These are phyloP conservation scores for Lepidothrix coronata DNA, from an alignment of 2,113 vertebrate genomes.

Conservation along the genomic window DNA sequence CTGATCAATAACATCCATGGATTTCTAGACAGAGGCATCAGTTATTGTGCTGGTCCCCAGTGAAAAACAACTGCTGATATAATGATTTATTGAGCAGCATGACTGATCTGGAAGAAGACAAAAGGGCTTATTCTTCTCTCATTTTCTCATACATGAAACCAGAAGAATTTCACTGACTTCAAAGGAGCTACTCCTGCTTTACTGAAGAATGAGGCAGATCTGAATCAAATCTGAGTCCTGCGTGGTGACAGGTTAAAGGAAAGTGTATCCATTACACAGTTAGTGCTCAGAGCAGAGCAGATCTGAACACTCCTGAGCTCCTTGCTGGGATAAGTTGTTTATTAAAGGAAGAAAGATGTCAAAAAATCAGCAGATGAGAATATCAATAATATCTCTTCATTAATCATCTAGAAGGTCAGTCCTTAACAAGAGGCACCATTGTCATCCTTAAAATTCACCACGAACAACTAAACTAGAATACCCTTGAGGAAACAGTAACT, in stretches of 20 bases:
- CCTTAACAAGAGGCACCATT: background rate
- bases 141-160: slow-evolving; percentile 28
- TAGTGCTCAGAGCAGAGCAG: background rate
- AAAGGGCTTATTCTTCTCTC: slow-evolving; percentile 31
- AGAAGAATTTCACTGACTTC: slow-evolving; percentile 47
- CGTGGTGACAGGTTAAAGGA: background rate
- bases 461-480: background rate
- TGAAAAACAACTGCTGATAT: slow-evolving; percentile 43
- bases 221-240: slow-evolving; percentile 1
- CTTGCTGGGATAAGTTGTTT: background rate
- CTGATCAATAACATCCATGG: background rate
- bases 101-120: slow-evolving; percentile 26
- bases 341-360: background rate
- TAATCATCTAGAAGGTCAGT: background rate
- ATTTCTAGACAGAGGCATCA: slow-evolving; percentile 10
- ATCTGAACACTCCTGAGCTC: background rate
- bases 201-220: background rate
- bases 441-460: background rate
- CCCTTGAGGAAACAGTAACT: slow-evolving; percentile 13
- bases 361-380: slow-evolving; percentile 33
- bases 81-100: slow-evolving; percentile 60
- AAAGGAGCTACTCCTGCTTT: slow-evolving; percentile 19
- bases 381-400: slow-evolving; percentile 31
- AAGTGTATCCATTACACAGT: background rate
- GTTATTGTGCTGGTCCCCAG: background rate